phyloP scores from a whole-genome alignment of 1,140 invertebrate species.

The Onthophagus taurus region DNA sequence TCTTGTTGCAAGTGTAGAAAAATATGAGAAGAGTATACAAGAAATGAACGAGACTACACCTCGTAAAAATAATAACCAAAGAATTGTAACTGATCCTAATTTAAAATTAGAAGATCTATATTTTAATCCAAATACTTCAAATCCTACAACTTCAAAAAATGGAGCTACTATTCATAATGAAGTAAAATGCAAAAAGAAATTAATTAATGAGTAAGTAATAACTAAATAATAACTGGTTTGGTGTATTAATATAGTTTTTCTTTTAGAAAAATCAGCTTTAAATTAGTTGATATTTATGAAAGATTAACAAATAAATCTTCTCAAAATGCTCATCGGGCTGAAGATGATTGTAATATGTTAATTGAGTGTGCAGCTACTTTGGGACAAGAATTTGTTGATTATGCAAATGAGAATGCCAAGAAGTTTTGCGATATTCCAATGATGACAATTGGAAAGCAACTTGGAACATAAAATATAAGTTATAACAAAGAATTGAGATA shows the following conservation, averaged over 20 bases:
- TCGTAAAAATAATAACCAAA: background rate
- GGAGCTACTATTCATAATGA: background rate
- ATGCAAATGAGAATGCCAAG: conserved; percentile 43
- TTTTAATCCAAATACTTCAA: background rate
- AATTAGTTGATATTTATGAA: conserved; percentile 43
- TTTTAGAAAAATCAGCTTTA: conserved; percentile 35
- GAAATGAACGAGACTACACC: conserved; percentile 39
- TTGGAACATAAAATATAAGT: conserved; percentile 23
- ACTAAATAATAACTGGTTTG: background rate
- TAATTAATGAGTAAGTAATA: conserved; percentile 1
- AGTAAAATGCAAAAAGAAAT: background rate
- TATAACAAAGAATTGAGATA: too few species aligned
- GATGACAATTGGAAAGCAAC: conserved; percentile 25
- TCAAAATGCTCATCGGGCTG: conserved; percentile 45
- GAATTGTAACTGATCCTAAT: background rate
- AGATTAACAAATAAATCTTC: conserved; percentile 39
- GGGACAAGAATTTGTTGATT: conserved; percentile 44
- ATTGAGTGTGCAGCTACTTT: conserved; percentile 44
- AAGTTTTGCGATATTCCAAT: conserved; percentile 24
- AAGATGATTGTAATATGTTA: conserved; percentile 49
- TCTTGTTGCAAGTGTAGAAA: conserved; percentile 30
- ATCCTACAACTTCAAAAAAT: background rate
- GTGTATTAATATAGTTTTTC: background rate
- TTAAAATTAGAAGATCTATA: background rate
- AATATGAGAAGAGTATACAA: conserved; percentile 35